These are phyloP conservation scores for Emydocephalus ijimae DNA, from an alignment of 2,113 vertebrate species.

Conservation along the genomic window DNA sequence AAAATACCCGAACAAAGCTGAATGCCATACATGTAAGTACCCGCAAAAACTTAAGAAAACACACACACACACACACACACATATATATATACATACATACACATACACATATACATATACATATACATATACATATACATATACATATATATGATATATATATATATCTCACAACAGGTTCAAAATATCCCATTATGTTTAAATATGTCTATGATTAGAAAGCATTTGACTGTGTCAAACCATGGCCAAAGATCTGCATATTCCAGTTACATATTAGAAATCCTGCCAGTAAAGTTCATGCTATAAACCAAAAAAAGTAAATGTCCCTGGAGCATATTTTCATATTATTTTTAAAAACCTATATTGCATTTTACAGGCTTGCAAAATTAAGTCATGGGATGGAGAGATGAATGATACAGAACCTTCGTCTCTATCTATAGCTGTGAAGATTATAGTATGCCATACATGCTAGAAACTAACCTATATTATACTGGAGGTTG, in stretches of 20 bases:
- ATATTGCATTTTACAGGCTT: neutral
- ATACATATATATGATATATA: too few species aligned
- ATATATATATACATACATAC: too few species aligned
- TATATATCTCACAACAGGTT: slow-evolving; percentile 26
- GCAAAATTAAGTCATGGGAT: neutral
- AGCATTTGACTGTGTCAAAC: neutral
- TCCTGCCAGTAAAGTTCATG: neutral
- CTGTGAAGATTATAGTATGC: neutral
- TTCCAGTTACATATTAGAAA: neutral
- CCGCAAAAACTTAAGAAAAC: too few species aligned
- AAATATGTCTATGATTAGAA: slow-evolving; percentile 13
- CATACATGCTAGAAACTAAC: neutral
- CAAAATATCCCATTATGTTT: slow-evolving; percentile 43
- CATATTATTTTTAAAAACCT: neutral
- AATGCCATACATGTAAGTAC: too few species aligned
- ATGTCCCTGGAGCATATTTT: neutral
- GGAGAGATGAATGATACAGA: neutral
- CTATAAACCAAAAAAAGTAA: neutral
- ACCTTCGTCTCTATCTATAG: neutral
- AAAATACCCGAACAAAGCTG: too few species aligned
- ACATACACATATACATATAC: too few species aligned
- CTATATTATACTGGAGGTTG: neutral
- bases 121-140: too few species aligned
- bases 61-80: too few species aligned
- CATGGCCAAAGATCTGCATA: neutral